These are phyloP conservation scores for Noctua janthe DNA, from an alignment of 2,888 invertebrate species.

Conservation along the genomic window DNA sequence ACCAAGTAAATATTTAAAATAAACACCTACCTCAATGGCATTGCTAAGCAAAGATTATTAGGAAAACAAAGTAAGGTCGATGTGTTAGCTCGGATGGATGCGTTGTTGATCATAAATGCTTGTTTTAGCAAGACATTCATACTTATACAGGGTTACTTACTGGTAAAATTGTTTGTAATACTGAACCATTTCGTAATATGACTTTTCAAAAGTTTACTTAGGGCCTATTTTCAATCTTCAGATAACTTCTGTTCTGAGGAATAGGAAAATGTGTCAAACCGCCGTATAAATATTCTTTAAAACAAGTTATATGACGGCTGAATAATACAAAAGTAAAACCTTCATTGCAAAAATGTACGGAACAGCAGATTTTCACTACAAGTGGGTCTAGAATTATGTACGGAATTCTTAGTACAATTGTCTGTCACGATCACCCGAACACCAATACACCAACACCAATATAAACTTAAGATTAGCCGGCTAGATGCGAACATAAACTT, in stretches of 20 bases:
- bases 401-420: too few species aligned
- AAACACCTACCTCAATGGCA: slow-evolving; percentile 43
- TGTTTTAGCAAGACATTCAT: not conserved
- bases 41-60: slow-evolving; percentile 24
- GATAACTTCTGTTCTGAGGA: not conserved
- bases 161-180: not conserved
- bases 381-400: not conserved
- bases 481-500: not conserved
- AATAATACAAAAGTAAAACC: not conserved
- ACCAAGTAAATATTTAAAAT: slow-evolving; percentile 16
- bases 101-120: not conserved
- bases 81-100: not conserved
- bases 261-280: not conserved
- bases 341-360: not conserved
- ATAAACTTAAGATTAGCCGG: not conserved
- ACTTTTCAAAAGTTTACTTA: not conserved
- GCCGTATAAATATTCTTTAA: not conserved
- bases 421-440: not conserved
- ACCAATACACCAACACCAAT: too few species aligned
- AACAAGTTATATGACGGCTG: not conserved
- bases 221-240: not conserved
- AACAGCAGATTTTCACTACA: not conserved
- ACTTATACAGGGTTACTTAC: not conserved
- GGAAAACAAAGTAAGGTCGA: slow-evolving; percentile 41
- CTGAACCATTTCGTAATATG: not conserved